These are phyloP conservation scores for Amiota communis DNA, from an alignment of 2,888 invertebrate genomes.

Conservation along the genomic window DNA sequence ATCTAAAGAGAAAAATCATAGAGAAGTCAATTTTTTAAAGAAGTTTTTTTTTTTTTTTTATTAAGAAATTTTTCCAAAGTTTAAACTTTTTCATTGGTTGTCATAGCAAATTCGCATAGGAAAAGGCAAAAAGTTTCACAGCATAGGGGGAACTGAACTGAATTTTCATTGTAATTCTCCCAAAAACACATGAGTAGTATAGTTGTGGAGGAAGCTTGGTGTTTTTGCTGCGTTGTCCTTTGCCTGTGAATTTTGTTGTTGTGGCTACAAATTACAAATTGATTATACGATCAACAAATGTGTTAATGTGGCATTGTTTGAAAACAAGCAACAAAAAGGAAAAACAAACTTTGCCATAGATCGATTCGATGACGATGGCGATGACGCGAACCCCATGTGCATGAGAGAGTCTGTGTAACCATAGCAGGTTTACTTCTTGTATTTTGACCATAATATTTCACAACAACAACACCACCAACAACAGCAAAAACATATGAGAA, in stretches of 20 bases:
- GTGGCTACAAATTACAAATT: conserved; percentile 68
- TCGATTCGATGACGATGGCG: too few relatives aligned
- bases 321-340: conserved; percentile 29
- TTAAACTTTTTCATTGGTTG: conserved; percentile 25
- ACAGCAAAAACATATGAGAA: conserved; percentile 8
- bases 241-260: conserved; percentile 51
- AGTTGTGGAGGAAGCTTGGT: neutral
- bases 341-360: conserved; percentile 42
- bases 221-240: too few relatives aligned
- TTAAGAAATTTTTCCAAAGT: conserved; percentile 9
- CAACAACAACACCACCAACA: neutral
- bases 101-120: neutral
- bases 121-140: too few relatives aligned
- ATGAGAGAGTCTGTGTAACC: too few relatives aligned
- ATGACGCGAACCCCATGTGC: too few relatives aligned
- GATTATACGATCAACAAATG: conserved; percentile 68
- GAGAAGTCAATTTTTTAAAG: conserved; percentile 19
- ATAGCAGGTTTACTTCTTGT: neutral
- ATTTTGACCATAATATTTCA: conserved; percentile 20
- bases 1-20: conserved; percentile 2
- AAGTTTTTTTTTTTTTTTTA: conserved; percentile 11
- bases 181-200: neutral
- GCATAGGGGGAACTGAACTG: too few relatives aligned
- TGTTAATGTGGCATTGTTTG: conserved; percentile 68
- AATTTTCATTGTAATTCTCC: too few relatives aligned